Evolutionary conservation across 2,888 invertebrate species (phyloP), one percentile per base, ranked within the genome.

Genomic region (Suillia variegata): DNA sequence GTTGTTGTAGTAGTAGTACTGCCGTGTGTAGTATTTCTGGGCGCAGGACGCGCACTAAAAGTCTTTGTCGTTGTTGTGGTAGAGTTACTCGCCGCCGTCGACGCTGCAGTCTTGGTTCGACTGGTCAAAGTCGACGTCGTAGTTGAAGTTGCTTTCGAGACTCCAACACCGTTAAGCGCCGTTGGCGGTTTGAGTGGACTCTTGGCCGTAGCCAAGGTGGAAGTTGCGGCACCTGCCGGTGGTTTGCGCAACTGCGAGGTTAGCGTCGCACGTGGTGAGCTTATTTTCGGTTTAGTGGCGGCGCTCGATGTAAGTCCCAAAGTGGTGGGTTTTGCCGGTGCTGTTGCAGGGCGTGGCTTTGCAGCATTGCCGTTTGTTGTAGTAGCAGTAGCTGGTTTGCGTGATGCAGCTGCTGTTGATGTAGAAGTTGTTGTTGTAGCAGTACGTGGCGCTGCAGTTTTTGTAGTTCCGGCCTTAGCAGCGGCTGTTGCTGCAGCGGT

Each of bases 21-120:
- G 65, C 59, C 42, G 64, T 62, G 42, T 72, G 74, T 24, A 13
- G 59, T 71, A 45, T 70, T 70, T 58, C 77, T 78, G 12, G 79
- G 78, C 49, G 79, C 79, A 54, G 79, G 77, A 34, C 77, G 76
- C 38, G 77, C 79, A 17, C 75, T 75, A 51, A 78, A 78, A 62
- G 71, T 70, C 67, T 77, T 78, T 54, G 76, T 70, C n/a, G 58
- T 67, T 58, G 71, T 67, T 54, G 66, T 65, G 15, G 69, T 68
- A 26, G 70, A 68, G 15, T 69, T 68, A 48, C 68, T 63, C 18
- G 70, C 59, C 10, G 62, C 53, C 24, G 20, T 59, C 45, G 58
- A 49, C 3, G 18, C 69, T 38, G 63, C 51, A 2, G 67, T 55
- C 47, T 72, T 74, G 49, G 26, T 17, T 45, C 45, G 17, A 20